Percentiles rank a stretch among this genome's conserved stretches.
These are phyloP conservation scores for Copidosoma floridanum DNA, from an alignment of 1,140 invertebrate genomes.

Conservation along the genomic window DNA sequence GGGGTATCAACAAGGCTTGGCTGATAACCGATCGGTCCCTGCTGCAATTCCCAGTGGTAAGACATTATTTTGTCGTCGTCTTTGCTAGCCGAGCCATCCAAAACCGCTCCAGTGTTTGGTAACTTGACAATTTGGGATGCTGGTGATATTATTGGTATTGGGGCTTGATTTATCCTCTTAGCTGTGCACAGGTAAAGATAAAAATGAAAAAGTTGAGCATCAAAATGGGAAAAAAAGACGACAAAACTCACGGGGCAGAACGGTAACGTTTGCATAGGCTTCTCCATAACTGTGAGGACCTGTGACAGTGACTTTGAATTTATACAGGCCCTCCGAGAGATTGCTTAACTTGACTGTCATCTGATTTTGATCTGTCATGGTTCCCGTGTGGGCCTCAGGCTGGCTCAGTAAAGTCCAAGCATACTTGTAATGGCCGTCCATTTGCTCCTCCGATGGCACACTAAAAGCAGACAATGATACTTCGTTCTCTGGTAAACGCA, in stretches of 20 bases:
- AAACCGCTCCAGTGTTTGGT: slow-evolving; percentile 83
- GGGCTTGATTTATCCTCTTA: slow-evolving; percentile 81
- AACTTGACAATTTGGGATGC: slow-evolving; percentile 80
- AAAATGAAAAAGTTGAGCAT: slow-evolving; percentile 28
- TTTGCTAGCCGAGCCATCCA: slow-evolving; percentile 79
- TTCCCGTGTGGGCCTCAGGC: slow-evolving; percentile 74
- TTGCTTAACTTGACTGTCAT: slow-evolving; percentile 73
- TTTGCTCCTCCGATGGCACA: slow-evolving; percentile 68
- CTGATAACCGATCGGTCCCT: slow-evolving; percentile 83
- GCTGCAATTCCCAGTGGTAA: slow-evolving; percentile 90
- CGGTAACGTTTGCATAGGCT: slow-evolving; percentile 87
- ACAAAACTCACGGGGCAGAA: slow-evolving; percentile 69
- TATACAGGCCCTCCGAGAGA: slow-evolving; percentile 81
- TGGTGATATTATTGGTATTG: slow-evolving; percentile 83
- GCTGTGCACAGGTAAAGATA: no score
- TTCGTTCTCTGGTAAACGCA: slow-evolving; percentile 55
- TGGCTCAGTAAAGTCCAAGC: slow-evolving; percentile 83
- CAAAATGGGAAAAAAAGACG: slow-evolving; percentile 1
- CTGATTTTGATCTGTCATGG: slow-evolving; percentile 84
- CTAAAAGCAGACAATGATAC: slow-evolving; percentile 77
- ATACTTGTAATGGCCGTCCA: slow-evolving; percentile 78
- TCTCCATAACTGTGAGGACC: slow-evolving; percentile 74
- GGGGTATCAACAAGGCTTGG: slow-evolving; percentile 74
- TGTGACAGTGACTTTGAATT: slow-evolving; percentile 82
- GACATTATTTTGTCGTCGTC: slow-evolving; percentile 82